Evolutionary conservation across 2,888 invertebrate genomes (phyloP).

Genomic region (Pandemis corylana): DNA sequence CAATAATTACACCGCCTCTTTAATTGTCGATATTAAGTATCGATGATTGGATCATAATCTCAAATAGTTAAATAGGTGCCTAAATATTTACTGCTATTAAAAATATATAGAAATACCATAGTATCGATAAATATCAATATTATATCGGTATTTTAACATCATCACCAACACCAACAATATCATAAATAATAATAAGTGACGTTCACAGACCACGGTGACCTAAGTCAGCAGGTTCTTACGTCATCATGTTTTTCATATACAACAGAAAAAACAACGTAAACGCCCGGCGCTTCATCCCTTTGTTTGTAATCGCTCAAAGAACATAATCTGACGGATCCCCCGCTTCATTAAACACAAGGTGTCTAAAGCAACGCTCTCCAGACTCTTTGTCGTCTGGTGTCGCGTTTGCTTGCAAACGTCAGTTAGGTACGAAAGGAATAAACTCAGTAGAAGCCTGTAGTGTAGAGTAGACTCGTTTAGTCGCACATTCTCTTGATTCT

Average conservation of each 20-base stretch:
- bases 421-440: constrained; percentile 44
- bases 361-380: constrained; percentile 8
- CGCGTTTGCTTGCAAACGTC: constrained; percentile 29
- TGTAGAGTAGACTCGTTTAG: constrained; percentile 44
- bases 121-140: too few species aligned
- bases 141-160: background rate
- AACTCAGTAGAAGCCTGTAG: constrained; percentile 47
- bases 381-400: constrained; percentile 40
- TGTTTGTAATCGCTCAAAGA: background rate
- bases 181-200: background rate
- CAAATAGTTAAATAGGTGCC: too few species aligned
- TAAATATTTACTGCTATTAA: too few species aligned
- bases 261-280: background rate
- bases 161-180: background rate
- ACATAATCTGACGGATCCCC: constrained; percentile 9
- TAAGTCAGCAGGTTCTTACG: background rate
- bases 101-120: too few species aligned
- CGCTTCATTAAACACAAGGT: constrained; percentile 31
- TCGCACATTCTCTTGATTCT: constrained; percentile 50
- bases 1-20: too few species aligned
- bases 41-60: too few species aligned
- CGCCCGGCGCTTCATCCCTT: background rate
- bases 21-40: too few species aligned
- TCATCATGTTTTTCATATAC: background rate
- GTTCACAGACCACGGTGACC: background rate